Base-by-base conservation (phyloP, 2,888 invertebrate genomes). In the Nezara viridula region DNA sequence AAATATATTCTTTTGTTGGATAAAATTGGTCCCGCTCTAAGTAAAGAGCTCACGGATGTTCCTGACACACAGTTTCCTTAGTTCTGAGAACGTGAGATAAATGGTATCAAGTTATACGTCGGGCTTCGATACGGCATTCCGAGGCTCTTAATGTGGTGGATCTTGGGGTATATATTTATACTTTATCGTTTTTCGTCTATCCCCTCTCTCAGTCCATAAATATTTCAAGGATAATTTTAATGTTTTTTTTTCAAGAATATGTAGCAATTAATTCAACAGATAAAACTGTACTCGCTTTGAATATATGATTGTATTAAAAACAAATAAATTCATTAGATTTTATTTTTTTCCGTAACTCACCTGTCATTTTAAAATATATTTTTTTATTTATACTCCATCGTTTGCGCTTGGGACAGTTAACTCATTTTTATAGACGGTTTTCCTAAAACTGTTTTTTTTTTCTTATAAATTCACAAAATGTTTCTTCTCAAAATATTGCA, bases 1-100 rank as follows among this genome's bases (percentile, higher is more conserved):
- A 81, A 81, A 81, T 81, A 81, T 9, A 1, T 44, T 81, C 40
- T 44, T 12, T n/a, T n/a, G 44, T 47, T 37, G 81, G 44, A 40
- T 24, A 77, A 40, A 24, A 40, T 37, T 21, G 40, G 10, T 77
- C 3, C 44, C 10, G 44, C 10, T 44, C 44, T 44, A 10, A 44
- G 44, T 5, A 44, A 19, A 12, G 77, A 44, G 44, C 44, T 4
- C 44, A 40, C 81, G 81, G 44, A 81, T 44, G 77, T 44, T 21
- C 14, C 50, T 86, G 86, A 86, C 86, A 86, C 60, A 52, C 86
- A 40, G 55, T 55, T 55, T 86, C 86, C 55, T 86, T 16, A n/a
- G 40, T 86, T 86, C 86, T 60, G 52, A 55, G 86, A 86, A 86
- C 55, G 49, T 55, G 24, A 32, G 86, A 86, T 86, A 86, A 86